phyloP scores from a whole-genome alignment of 2,888 invertebrate species.

The Mylabris sibirica region DNA sequence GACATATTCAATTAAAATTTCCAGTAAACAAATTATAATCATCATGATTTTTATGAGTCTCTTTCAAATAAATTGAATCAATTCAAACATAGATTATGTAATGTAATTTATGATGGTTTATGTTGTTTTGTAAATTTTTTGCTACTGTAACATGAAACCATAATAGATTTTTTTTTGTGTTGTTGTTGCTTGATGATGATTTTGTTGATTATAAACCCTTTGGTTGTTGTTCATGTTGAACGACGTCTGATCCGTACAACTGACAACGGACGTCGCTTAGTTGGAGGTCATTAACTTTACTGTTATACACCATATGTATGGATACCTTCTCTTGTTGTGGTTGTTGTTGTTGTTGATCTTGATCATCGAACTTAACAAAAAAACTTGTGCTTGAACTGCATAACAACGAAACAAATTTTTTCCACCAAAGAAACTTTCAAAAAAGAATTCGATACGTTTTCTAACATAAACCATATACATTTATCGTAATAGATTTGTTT shows the following conservation, averaged over 20 bases:
- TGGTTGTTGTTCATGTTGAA: neutral
- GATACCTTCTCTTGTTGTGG: slow-evolving; percentile 2
- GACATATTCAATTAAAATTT: slow-evolving; percentile 6
- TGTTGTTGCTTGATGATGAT: neutral
- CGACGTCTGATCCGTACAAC: slow-evolving; percentile 9
- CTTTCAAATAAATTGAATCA: too few species aligned
- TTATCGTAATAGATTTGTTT: neutral
- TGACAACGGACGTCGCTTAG: slow-evolving; percentile 13
- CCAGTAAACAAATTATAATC: neutral
- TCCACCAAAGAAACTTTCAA: neutral
- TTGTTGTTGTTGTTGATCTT: slow-evolving; percentile 9
- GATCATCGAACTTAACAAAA: slow-evolving; percentile 7
- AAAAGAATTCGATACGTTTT: neutral
- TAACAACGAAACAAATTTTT: neutral
- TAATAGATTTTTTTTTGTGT: neutral
- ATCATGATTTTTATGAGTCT: neutral
- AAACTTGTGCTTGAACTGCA: slow-evolving; percentile 3
- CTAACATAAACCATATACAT: neutral
- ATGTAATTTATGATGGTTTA: neutral
- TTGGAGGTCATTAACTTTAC: slow-evolving; percentile 11
- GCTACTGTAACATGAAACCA: neutral
- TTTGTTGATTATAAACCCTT: neutral
- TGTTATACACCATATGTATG: slow-evolving; percentile 5
- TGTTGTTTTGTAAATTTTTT: neutral
- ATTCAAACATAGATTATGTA: neutral